Percentiles rank a stretch among this genome's conserved stretches.
phyloP scores from a whole-genome alignment of 2,888 invertebrate genomes.

The Actias luna region DNA sequence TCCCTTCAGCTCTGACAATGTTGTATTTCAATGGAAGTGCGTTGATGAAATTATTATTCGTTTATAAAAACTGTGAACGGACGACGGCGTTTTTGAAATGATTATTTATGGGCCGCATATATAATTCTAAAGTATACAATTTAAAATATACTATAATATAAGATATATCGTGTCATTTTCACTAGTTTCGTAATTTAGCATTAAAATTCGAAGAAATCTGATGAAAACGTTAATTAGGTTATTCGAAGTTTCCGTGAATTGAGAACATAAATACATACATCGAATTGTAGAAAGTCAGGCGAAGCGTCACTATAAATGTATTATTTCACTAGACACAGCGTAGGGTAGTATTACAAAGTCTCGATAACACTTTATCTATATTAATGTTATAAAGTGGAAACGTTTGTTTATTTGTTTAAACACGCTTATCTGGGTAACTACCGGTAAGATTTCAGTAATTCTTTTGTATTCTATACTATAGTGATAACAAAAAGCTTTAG shows the following conservation, averaged over 20 bases:
- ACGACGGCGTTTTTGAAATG: neutral
- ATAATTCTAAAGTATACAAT: neutral
- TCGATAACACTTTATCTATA: too few species aligned
- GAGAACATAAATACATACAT: too few species aligned
- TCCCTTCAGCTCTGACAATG: slow-evolving; percentile 12
- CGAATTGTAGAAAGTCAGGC: too few species aligned
- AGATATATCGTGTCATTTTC: neutral
- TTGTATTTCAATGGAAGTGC: slow-evolving; percentile 1
- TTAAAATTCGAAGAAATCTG: neutral
- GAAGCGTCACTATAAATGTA: neutral
- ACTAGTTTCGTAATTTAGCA: neutral
- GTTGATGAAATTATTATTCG: slow-evolving; percentile 2
- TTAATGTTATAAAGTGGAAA: too few species aligned
- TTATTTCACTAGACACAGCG: neutral
- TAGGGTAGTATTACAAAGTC: too few species aligned
- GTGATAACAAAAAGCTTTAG: too few species aligned
- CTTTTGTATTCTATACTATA: too few species aligned
- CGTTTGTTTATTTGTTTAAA: too few species aligned
- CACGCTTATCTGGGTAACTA: too few species aligned
- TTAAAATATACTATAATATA: neutral
- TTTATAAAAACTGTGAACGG: neutral
- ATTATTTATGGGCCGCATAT: neutral
- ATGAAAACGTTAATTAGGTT: neutral
- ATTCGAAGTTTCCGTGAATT: neutral
- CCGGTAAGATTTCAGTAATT: too few species aligned